Evolutionary conservation across 2,888 invertebrate genomes (phyloP).

Genomic region (Drosophila birchii): DNA sequence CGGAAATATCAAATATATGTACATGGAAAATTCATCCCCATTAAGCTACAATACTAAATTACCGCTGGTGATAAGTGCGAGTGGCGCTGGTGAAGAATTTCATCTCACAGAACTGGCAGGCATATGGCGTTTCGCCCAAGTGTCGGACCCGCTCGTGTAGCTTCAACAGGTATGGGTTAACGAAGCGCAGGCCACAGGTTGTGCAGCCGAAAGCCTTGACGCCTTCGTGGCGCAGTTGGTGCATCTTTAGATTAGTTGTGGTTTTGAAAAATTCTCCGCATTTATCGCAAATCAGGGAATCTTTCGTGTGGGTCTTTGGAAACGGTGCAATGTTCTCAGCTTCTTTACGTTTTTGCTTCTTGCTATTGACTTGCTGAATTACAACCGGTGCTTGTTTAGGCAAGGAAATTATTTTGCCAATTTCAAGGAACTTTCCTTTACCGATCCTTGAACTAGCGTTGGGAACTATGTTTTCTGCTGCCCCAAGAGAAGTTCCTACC

Average conservation of each 20-base stretch:
- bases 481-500: background rate
- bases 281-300: constrained; percentile 12
- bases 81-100: constrained; percentile 24
- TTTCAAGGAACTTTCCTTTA: background rate
- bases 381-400: background rate
- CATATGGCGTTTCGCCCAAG: constrained; percentile 27
- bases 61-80: constrained; percentile 27
- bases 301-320: background rate
- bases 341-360: background rate
- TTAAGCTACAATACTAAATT: background rate
- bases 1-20: background rate
- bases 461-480: background rate
- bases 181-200: constrained; percentile 21
- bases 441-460: background rate
- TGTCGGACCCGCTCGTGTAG: constrained; percentile 29
- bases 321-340: background rate
- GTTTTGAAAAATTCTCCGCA: constrained; percentile 32
- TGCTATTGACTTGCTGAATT: background rate
- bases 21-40: background rate
- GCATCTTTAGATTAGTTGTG: constrained; percentile 25
- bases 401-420: constrained; percentile 1
- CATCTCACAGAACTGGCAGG: constrained; percentile 23
- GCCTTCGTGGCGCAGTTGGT: constrained; percentile 32
- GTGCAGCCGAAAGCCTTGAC: constrained; percentile 21
- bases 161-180: constrained; percentile 19